Evolutionary conservation across 2,797 vertebrate genomes (phyloP).

Genomic region (Pangasius sanitwongsei): DNA sequence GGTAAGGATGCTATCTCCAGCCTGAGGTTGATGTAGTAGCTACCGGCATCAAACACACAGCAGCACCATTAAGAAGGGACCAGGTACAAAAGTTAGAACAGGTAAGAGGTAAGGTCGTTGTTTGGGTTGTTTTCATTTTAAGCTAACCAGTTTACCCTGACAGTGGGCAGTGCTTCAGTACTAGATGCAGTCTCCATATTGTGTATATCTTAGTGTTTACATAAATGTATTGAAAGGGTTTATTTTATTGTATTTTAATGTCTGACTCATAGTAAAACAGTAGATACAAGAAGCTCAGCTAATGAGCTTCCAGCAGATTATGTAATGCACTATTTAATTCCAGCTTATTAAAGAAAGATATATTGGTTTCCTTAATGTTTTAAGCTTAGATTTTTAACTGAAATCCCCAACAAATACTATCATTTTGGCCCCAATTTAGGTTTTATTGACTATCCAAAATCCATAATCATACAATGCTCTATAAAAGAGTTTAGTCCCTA

Average conservation of each 20-base stretch:
- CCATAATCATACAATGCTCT: too few species aligned
- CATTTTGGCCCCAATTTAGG: neutral
- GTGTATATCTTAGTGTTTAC: neutral
- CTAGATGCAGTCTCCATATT: neutral
- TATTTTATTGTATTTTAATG: neutral
- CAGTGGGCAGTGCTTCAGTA: neutral
- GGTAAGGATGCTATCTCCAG: neutral
- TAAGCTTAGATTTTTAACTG: neutral
- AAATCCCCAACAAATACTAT: neutral
- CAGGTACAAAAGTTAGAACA: neutral
- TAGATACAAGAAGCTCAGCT: neutral
- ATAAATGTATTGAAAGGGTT: neutral
- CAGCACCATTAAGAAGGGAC: neutral
- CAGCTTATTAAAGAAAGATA: neutral
- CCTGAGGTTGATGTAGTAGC: too few species aligned
- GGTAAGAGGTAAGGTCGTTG: neutral
- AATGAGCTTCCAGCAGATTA: neutral
- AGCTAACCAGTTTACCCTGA: constrained; percentile 26
- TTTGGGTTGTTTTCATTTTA: neutral
- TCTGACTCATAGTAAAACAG: neutral
- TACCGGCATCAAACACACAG: neutral
- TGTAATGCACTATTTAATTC: neutral
- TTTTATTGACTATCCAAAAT: neutral
- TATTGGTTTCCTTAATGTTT: neutral
- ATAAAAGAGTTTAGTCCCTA: too few species aligned